Conservation (phyloP, 2,113 vertebrate genomes). For the Xenus cinereus region DNA sequence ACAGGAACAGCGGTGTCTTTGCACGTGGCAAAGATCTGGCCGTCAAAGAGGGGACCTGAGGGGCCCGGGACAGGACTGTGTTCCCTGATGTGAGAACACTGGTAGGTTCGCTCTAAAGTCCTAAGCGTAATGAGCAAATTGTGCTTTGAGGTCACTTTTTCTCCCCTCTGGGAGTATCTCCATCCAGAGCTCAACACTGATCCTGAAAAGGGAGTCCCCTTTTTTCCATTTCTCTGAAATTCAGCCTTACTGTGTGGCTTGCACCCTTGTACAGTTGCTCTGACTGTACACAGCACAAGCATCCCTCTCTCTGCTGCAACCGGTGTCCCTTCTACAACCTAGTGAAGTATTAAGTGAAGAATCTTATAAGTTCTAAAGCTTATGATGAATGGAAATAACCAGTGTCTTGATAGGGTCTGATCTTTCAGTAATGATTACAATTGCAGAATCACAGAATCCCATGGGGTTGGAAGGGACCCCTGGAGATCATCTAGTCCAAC, state of each 20-base stretch:
- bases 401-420: neutral
- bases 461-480: too few relatives aligned
- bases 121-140: neutral
- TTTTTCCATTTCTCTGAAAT: neutral
- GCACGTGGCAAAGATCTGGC: neutral
- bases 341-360: neutral
- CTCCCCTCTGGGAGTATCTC: neutral
- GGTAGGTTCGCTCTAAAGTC: neutral
- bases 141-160: neutral
- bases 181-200: neutral
- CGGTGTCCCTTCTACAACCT: neutral
- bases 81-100: neutral
- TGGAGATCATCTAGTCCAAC: too few relatives aligned
- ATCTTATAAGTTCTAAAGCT: neutral
- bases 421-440: neutral
- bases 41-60: neutral
- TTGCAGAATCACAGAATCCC: too few relatives aligned
- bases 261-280: accelerated
- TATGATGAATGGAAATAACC: neutral
- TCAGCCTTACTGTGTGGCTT: neutral
- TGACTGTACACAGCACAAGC: neutral
- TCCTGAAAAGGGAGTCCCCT: neutral
- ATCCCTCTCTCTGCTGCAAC: neutral
- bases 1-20: neutral
- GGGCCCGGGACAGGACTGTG: accelerated